phyloP scores from a whole-genome alignment of 1,140 invertebrate species.

The Ceratina japonica region DNA sequence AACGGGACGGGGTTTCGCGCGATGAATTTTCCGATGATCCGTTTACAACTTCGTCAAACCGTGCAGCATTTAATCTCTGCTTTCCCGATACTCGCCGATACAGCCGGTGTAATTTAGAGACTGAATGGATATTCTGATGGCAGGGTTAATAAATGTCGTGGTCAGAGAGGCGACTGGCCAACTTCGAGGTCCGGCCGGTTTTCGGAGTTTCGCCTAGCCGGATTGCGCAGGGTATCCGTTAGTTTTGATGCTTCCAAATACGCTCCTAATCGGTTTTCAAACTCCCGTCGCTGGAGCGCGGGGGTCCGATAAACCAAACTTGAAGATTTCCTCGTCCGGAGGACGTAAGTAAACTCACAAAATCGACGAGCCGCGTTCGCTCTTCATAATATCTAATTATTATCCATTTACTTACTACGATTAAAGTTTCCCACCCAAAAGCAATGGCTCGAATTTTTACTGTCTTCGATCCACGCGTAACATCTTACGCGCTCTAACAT shows the following conservation, averaged over 20 bases:
- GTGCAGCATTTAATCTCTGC: slow-evolving; percentile 54
- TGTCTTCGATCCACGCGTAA: not conserved
- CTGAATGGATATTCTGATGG: slow-evolving; percentile 43
- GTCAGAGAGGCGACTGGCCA: slow-evolving; percentile 33
- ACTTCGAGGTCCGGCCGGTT: slow-evolving; percentile 53
- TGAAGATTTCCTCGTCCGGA: slow-evolving; percentile 31
- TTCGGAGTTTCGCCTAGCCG: slow-evolving; percentile 50
- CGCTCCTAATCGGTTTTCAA: slow-evolving; percentile 67
- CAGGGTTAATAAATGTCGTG: slow-evolving; percentile 64
- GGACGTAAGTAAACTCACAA: not conserved
- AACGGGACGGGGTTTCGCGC: too few relatives aligned
- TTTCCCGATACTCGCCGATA: slow-evolving; percentile 75
- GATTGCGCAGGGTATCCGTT: slow-evolving; percentile 52
- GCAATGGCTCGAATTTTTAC: too few relatives aligned
- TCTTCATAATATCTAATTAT: too few relatives aligned
- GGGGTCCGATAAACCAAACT: slow-evolving; percentile 57
- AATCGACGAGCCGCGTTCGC: not conserved
- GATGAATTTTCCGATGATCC: not conserved
- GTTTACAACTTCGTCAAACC: slow-evolving; percentile 26
- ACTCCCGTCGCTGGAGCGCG: slow-evolving; percentile 40
- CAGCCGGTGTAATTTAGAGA: slow-evolving; percentile 61
- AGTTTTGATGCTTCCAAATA: slow-evolving; percentile 66
- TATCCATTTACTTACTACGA: too few relatives aligned
- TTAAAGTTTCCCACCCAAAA: too few relatives aligned
- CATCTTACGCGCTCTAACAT: not conserved